phyloP scores from a whole-genome alignment of 2,888 invertebrate genomes.

The Himalopsyche japonica region DNA sequence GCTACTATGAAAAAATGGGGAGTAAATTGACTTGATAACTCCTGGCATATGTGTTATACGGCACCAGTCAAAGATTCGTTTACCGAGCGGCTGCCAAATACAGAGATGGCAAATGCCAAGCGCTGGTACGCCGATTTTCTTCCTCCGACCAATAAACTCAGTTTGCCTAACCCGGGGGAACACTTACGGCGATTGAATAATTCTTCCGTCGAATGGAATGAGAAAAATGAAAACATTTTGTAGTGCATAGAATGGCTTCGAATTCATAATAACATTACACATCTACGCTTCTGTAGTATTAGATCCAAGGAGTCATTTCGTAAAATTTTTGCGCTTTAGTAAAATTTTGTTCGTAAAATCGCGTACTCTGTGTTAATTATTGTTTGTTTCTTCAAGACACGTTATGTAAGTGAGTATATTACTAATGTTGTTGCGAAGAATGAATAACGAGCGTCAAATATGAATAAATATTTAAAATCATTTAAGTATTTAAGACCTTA shows the following conservation, averaged over 20 bases:
- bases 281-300: background rate
- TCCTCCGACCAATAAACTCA: background rate
- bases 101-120: slow-evolving; percentile 33
- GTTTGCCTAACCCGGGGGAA: background rate
- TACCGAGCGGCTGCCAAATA: slow-evolving; percentile 30
- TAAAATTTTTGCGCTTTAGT: too few species aligned
- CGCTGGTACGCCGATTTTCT: background rate
- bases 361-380: too few species aligned
- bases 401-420: too few species aligned
- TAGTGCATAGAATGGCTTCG: background rate
- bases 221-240: slow-evolving; percentile 11
- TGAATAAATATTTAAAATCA: too few species aligned
- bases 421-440: too few species aligned
- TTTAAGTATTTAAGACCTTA: too few species aligned
- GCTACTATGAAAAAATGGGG: too few species aligned
- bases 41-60: background rate
- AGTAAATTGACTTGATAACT: background rate
- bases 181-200: slow-evolving; percentile 29
- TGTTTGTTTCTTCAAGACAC: too few species aligned
- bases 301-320: too few species aligned
- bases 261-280: background rate
- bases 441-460: too few species aligned
- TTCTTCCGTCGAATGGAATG: slow-evolving; percentile 36
- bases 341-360: too few species aligned
- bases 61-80: background rate